Conservation (phyloP, 2,113 vertebrate genomes). For the Triplophysa siluroides region DNA sequence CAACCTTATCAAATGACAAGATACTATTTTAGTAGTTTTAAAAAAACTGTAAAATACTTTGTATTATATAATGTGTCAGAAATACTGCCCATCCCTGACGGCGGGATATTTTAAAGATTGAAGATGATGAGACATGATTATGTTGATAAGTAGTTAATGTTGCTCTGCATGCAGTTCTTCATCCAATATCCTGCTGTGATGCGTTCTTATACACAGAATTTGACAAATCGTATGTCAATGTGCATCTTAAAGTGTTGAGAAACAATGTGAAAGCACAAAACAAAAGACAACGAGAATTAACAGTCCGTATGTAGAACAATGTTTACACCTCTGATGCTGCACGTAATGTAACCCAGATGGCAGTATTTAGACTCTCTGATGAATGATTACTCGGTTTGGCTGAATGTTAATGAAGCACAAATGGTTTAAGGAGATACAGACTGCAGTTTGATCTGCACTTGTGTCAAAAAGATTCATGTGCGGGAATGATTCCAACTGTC, state of each 20-base stretch:
- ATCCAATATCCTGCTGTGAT: background rate
- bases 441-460: conserved; percentile 37
- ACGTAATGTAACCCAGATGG: background rate
- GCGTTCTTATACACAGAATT: background rate
- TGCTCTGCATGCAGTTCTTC: too few species aligned
- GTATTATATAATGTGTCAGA: too few species aligned
- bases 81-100: too few species aligned
- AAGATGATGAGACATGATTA: background rate
- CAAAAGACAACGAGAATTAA: background rate
- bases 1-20: too few species aligned
- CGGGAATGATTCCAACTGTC: conserved; percentile 39
- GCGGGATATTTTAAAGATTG: background rate
- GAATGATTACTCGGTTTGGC: conserved; percentile 12
- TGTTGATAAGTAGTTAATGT: too few species aligned
- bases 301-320: background rate
- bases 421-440: conserved; percentile 22
- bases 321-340: background rate
- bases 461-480: conserved; percentile 42
- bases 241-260: background rate
- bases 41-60: too few species aligned
- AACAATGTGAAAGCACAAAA: background rate
- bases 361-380: conserved; percentile 23
- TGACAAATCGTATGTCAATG: background rate
- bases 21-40: too few species aligned
- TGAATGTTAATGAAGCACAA: conserved; percentile 20